Evolutionary conservation across 2,888 invertebrate species (phyloP).

Genomic region (Callosobruchus maculatus): DNA sequence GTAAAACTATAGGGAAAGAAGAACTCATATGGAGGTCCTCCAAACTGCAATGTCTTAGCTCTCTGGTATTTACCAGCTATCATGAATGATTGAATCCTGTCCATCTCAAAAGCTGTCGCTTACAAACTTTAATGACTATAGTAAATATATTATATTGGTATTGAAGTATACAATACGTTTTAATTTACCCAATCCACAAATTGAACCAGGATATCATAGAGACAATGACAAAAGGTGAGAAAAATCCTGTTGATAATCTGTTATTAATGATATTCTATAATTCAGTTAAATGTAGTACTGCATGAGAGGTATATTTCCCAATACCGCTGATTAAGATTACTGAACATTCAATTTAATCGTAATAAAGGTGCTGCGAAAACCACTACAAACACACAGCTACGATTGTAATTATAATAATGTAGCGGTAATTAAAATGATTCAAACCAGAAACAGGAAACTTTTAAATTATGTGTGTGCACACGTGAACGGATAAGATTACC

Average conservation of each 20-base stretch:
- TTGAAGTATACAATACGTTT: too few relatives aligned
- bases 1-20: too few relatives aligned
- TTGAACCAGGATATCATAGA: neutral
- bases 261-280: neutral
- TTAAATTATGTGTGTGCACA: neutral
- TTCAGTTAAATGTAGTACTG: neutral
- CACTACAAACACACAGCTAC: neutral
- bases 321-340: neutral
- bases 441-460: neutral
- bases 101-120: too few relatives aligned
- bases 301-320: neutral
- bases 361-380: neutral
- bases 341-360: neutral
- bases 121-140: too few relatives aligned
- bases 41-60: too few relatives aligned
- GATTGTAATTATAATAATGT: neutral
- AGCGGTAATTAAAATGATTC: neutral
- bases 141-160: too few relatives aligned
- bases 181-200: too few relatives aligned
- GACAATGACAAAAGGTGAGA: neutral
- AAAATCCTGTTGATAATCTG: neutral
- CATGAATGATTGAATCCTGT: too few relatives aligned
- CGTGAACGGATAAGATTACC: neutral
- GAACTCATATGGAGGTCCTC: too few relatives aligned
- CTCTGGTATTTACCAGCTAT: too few relatives aligned